Evolutionary conservation across 2,113 vertebrate species (phyloP), one percentile per base, ranked within the genome.

Genomic region (Jaculus jaculus): DNA sequence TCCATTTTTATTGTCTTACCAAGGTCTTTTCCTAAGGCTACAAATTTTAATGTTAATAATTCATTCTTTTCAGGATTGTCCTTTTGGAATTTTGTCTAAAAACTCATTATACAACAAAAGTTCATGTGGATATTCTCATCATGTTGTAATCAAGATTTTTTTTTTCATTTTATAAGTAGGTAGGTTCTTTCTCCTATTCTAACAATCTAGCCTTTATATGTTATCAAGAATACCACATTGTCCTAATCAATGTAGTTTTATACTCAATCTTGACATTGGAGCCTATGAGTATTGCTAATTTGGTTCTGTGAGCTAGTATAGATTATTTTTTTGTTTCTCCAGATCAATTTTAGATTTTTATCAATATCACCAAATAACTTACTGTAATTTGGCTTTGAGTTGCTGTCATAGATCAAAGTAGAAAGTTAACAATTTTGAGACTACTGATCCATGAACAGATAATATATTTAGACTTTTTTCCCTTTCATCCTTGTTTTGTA

Each of bases 261-360:
- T 39, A 39, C 0, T 51, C 37, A 51, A 5, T 58, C 34, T 77
- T 54, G 58, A 61, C 5, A 47, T 66, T 81, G 17, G 39, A 42
- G 75, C 39, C 32, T 66, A 5, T 85, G 30, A 75, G 23, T 71
- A 28, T 7, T 84, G 12, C 7, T 5, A 60, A n/a, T 7, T 72
- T 87, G 65, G 3, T 72, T 73, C 30, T 71, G 71, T 37, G n/a
- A 15, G 34, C 47, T 66, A 32, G 24, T 91, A 54, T 13, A 58
- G 5, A n/a, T n/a, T n/a, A 7, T 66, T 3, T 58, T 63, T 82
- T 60, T 73, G 68, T 15, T 28, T 61, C 73, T 60, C 18, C 65
- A 89, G n/a, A 88, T 79, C 65, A 34, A 79, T 63, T 84, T 94
- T 47, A 37, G 42, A 84, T 39, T 87, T 26, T 78, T 72, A 24